Percentiles rank a stretch among this genome's conserved stretches.
phyloP scores from a whole-genome alignment of 2,888 invertebrate genomes.

The Cheilosia urbana region DNA sequence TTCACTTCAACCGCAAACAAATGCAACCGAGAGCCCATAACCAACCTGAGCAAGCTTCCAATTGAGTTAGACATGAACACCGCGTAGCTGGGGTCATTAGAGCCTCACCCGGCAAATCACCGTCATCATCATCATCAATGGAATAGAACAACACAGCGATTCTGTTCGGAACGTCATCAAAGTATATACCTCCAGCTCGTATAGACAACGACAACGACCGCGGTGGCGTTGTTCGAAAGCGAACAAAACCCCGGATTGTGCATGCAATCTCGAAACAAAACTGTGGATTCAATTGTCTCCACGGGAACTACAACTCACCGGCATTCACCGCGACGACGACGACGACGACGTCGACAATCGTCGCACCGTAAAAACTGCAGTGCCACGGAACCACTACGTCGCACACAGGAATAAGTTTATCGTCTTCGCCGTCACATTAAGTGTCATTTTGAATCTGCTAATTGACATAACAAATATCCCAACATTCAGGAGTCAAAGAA shows the following conservation, averaged over 20 bases:
- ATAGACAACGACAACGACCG: constrained; percentile 38
- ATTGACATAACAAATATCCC: constrained; percentile 82
- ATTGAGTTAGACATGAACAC: constrained; percentile 65
- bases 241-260: constrained; percentile 70
- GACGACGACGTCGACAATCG: constrained; percentile 12
- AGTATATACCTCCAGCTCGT: constrained; percentile 33
- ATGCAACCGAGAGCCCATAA: constrained; percentile 33
- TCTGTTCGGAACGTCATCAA: constrained; percentile 65
- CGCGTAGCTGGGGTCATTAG: constrained; percentile 73
- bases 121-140: constrained; percentile 52
- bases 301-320: constrained; percentile 68
- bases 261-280: constrained; percentile 61
- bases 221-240: constrained; percentile 45
- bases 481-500: constrained; percentile 74
- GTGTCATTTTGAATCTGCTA: constrained; percentile 84
- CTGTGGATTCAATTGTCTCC: constrained; percentile 75
- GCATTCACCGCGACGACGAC: constrained; percentile 40
- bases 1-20: constrained; percentile 25
- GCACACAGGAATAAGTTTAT: constrained; percentile 70
- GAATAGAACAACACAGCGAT: constrained; percentile 63
- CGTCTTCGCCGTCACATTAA: constrained; percentile 80
- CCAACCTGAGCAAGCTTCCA: constrained; percentile 56
- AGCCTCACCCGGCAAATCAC: constrained; percentile 74
- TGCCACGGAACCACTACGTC: constrained; percentile 25
- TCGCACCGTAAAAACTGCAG: not conserved